Evolutionary conservation across 1,140 invertebrate species (phyloP).

Genomic region (Drosophila setifemur): DNA sequence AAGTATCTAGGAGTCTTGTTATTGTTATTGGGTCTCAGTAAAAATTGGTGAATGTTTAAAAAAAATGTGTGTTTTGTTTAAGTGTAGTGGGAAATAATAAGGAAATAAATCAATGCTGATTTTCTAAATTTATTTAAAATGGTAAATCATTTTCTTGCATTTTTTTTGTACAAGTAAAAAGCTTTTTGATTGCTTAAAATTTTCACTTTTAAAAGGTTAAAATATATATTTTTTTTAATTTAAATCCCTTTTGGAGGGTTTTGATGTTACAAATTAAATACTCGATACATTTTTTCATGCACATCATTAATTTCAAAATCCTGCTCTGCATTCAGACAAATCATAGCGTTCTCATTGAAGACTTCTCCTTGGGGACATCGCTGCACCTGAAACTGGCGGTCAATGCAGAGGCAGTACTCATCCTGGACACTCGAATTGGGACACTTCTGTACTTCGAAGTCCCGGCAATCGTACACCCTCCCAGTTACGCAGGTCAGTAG

Average conservation of each 20-base stretch:
- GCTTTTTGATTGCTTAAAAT: no score
- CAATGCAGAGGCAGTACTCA: constrained; percentile 25
- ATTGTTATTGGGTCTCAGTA: constrained; percentile 38
- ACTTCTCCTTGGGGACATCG: constrained; percentile 22
- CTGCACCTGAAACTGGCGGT: not conserved
- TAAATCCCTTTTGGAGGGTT: no score
- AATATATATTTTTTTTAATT: no score
- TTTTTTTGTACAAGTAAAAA: no score
- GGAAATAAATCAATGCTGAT: no score
- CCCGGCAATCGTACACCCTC: not conserved
- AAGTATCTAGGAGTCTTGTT: constrained; percentile 11
- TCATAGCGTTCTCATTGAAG: not conserved
- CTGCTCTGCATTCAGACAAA: not conserved
- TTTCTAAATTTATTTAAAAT: no score
- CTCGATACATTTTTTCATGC: no score
- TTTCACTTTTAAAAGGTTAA: no score
- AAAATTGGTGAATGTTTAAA: constrained; percentile 5
- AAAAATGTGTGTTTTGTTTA: not conserved
- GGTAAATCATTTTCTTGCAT: no score
- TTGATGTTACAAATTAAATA: no score
- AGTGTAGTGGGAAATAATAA: no score
- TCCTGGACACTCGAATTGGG: not conserved
- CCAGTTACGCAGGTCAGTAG: not conserved
- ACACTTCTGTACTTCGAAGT: not conserved
- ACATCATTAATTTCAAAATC: not conserved